Evolutionary conservation across 1,140 invertebrate species (phyloP).

Genomic region (Cephus cinctus): DNA sequence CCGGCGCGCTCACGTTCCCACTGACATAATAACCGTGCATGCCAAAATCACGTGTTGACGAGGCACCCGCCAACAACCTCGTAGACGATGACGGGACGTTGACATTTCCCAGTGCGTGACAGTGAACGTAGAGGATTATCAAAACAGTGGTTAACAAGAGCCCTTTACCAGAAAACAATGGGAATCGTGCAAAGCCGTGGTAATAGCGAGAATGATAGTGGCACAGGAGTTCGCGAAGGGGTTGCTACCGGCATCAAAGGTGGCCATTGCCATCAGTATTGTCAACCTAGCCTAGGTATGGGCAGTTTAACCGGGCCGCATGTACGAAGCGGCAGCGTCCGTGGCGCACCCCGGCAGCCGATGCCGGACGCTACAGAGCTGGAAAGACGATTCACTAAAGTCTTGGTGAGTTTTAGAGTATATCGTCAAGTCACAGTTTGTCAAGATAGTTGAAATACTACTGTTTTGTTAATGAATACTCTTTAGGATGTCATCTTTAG

Average conservation of each 20-base stretch:
- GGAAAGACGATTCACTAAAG: constrained; percentile 91
- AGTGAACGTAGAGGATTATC: background rate
- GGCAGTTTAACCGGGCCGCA: constrained; percentile 49
- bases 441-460: background rate
- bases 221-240: constrained; percentile 30
- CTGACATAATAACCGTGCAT: background rate
- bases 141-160: background rate
- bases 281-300: constrained; percentile 37
- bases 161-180: constrained; percentile 38
- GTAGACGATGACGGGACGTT: background rate
- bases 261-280: constrained; percentile 34
- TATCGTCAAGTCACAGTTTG: background rate
- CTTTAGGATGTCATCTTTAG: background rate
- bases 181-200: constrained; percentile 47
- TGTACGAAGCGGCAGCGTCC: constrained; percentile 70
- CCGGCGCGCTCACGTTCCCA: background rate
- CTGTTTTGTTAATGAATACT: background rate
- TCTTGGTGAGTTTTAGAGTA: constrained; percentile 75
- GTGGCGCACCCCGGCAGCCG: constrained; percentile 75
- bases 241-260: constrained; percentile 37
- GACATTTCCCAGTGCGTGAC: background rate
- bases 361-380: constrained; percentile 87
- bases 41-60: background rate
- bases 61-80: background rate
- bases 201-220: constrained; percentile 31